These are phyloP conservation scores for Capricornis sumatraensis DNA, from an alignment of 2,113 vertebrate species.

Conservation along the genomic window DNA sequence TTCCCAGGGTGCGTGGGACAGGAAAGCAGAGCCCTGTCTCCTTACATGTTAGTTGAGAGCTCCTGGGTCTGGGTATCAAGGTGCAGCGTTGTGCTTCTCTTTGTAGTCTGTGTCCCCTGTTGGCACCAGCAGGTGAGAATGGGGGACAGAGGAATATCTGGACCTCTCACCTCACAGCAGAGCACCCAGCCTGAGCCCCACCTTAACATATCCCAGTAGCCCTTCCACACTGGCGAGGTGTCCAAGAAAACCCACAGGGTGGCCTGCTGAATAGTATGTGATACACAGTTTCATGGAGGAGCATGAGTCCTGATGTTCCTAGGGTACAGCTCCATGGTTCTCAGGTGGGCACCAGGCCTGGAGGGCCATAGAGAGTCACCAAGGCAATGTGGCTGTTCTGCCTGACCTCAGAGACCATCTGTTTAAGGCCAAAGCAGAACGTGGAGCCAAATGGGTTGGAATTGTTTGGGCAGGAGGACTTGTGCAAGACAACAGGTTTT, in stretches of 20 bases:
- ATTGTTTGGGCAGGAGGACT: slow-evolving; percentile 97
- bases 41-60: slow-evolving; percentile 67
- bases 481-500: slow-evolving; percentile 97
- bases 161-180: not conserved
- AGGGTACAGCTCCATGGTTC: slow-evolving; percentile 84
- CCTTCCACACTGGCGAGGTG: slow-evolving; percentile 44
- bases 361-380: slow-evolving; percentile 94
- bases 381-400: slow-evolving; percentile 99
- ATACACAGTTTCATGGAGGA: slow-evolving; percentile 72
- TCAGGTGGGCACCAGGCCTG: slow-evolving; percentile 84
- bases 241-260: slow-evolving; percentile 76
- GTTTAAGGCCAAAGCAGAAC: slow-evolving; percentile 97
- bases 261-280: slow-evolving; percentile 83
- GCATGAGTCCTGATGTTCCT: slow-evolving; percentile 80
- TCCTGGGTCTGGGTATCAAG: slow-evolving; percentile 79
- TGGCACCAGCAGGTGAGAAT: slow-evolving; percentile 61
- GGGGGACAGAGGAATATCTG: slow-evolving; percentile 40
- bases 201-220: slow-evolving; percentile 28
- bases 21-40: slow-evolving; percentile 57
- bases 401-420: slow-evolving; percentile 99
- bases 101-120: slow-evolving; percentile 76
- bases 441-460: slow-evolving; percentile 98
- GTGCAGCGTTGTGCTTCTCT: slow-evolving; percentile 88
- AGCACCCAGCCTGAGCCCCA: slow-evolving; percentile 54
- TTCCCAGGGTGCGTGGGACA: slow-evolving; percentile 47